Base-by-base conservation (phyloP, 2,113 vertebrate genomes). In the Chrysochloris asiatica region DNA sequence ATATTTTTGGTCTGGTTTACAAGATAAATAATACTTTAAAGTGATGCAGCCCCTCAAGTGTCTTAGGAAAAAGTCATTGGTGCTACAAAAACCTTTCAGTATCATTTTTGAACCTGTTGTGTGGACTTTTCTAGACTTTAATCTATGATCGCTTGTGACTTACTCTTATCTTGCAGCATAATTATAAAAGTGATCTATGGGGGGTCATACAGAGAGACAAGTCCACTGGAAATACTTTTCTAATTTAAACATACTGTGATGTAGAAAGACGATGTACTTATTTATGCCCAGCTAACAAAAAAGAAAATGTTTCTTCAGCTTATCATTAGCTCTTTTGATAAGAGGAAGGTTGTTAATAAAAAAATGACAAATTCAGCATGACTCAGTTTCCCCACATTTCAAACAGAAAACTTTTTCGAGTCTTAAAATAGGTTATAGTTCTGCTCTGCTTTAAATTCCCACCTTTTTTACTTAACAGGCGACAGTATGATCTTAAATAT, bases 1-100 rank as follows among this genome's bases (percentile, higher is more conserved):
- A 95, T 96, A 96, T 95, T 95, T 95, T 95, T 95, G 92, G 73
- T 95, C 95, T 94, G 96, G 95, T 95, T 97, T 97, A 94, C 94
- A 95, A 96, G 59, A 94, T 87, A 81, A 96, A 84, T 89, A 94
- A 95, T 92, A 95, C 90, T 95, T 92, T 95, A 94, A 97, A 95
- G 84, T 73, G 85, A 96, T 93, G 90, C 59, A 95, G 78, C 90
- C 93, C 90, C 95, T 93, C 89, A 95, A 92, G 94, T 95, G 94
- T 97, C 95, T 96, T 96, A 95, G 94, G 88, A 96, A 95, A 95
- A 93, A 92, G 90, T 96, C 82, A 93, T 90, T 96, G 96, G 96
- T 97, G 96, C 96, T 97, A 97, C 33, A 82, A 54, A n/a, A 93
- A 93, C 61, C 80, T 89, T 86, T 92, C 86, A 86, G 8, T 95